Percentiles rank a stretch among this genome's conserved stretches.
phyloP scores from a whole-genome alignment of 2,797 vertebrate genomes.

The Antrozous pallidus region DNA sequence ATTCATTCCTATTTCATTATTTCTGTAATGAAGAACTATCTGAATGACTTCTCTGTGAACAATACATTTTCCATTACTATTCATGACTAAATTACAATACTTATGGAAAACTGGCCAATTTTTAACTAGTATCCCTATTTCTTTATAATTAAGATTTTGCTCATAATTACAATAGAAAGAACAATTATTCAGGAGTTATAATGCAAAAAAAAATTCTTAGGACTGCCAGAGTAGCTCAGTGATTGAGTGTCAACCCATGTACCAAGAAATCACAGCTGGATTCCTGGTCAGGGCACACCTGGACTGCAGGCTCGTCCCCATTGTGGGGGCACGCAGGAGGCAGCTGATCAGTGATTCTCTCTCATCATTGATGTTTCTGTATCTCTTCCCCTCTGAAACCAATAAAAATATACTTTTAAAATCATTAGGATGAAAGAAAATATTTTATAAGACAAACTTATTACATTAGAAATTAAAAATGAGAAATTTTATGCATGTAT shows the following conservation, averaged over 20 bases:
- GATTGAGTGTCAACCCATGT: too few relatives aligned
- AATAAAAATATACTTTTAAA: not conserved
- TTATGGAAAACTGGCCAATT: not conserved
- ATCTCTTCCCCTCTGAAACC: too few relatives aligned
- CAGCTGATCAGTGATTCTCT: too few relatives aligned
- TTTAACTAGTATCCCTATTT: not conserved
- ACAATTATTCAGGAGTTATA: not conserved
- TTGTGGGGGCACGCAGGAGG: too few relatives aligned
- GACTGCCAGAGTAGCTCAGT: too few relatives aligned
- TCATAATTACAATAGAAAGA: not conserved
- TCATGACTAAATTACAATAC: not conserved
- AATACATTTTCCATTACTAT: not conserved
- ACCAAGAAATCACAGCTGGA: too few relatives aligned
- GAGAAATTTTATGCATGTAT: not conserved
- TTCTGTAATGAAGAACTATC: slow-evolving; percentile 31
- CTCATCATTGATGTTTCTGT: too few relatives aligned
- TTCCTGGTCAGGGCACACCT: too few relatives aligned
- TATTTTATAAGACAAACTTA: not conserved
- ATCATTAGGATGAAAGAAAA: not conserved
- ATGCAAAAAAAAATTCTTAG: not conserved
- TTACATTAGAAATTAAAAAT: not conserved
- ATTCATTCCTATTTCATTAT: slow-evolving; percentile 51
- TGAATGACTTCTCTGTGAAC: not conserved
- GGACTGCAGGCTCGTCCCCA: too few relatives aligned
- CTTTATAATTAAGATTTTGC: not conserved